Evolutionary conservation across 2,888 invertebrate species (phyloP), one percentile per base, ranked within the genome.

Genomic region (Bombylius major): DNA sequence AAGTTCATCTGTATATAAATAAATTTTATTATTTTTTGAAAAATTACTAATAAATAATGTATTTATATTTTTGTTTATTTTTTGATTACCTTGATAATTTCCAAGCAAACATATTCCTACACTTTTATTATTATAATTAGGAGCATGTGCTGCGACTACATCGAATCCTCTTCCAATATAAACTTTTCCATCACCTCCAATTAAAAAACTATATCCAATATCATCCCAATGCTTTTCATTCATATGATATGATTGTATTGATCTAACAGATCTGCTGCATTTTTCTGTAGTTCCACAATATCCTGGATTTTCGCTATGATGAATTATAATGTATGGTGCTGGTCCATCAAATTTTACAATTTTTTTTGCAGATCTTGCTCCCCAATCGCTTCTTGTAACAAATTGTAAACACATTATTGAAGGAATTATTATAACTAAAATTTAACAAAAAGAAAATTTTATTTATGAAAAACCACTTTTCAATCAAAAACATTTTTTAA

Each of bases 121-220:
- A 68, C 86, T 85, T 62, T 76, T 75, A 57, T 75, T 74, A 68
- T 84, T 88, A 71, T 83, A 86, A 56, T 68, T 71, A 1, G 81
- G 79, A 0, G 87, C 82, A 69, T 89, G 89, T 0, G 87, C 84
- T 0, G 87, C 88, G 4, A 81, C 75, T 6, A 72, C 66, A 8
- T 78, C 76, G 82, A 86, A 89, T 0, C 87, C 86, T 5, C 87
- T 77, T 1, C 86, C 87, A 64, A 82, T 82, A 69, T 86, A 88
- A 1, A 79, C 82, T 1, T 78, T 76, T 0, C 84, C 85, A 63
- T 88, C 86, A 5, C 84, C 82, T 11, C 86, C 87, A n/a, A 87
- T 78, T 45, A 81, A 81, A 67, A 87, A 89, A 66, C 83, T 86
- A 65, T 70, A 79, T 4, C 86, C 86, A 64, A 87, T 84, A 64